A percentile compares a stretch with the other conserved stretches of the same genome.
These are phyloP conservation scores for Hephaestus fuliginosus DNA, from an alignment of 2,797 vertebrate species.

Conservation along the genomic window DNA sequence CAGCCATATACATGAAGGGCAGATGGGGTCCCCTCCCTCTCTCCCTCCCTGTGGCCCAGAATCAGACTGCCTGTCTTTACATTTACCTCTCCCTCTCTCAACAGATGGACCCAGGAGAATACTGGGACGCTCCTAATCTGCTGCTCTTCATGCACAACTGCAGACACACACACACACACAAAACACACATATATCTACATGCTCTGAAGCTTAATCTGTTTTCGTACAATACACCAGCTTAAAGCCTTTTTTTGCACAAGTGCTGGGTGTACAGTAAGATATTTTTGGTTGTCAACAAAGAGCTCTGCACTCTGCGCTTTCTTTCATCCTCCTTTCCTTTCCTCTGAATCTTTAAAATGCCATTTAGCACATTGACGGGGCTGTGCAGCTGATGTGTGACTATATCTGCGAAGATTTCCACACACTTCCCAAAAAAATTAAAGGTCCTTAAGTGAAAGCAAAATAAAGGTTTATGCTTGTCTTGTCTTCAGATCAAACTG, in stretches of 20 bases:
- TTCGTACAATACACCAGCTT: constrained; percentile 47
- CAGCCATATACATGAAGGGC: constrained; percentile 54
- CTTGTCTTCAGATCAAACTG: neutral
- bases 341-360: neutral
- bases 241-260: constrained; percentile 1
- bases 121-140: constrained; percentile 80
- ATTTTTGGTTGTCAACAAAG: constrained; percentile 44
- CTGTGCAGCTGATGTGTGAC: neutral
- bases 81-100: constrained; percentile 51
- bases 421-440: neutral
- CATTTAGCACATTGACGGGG: neutral
- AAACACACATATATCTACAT: constrained; percentile 46
- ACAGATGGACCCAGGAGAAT: constrained; percentile 83
- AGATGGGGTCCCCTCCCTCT: constrained; percentile 76
- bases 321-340: neutral
- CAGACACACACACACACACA: constrained; percentile 53
- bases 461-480: neutral
- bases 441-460: neutral
- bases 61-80: constrained; percentile 50
- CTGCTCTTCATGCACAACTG: constrained; percentile 63
- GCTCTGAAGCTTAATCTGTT: constrained; percentile 56
- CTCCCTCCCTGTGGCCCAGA: constrained; percentile 34
- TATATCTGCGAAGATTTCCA: neutral
- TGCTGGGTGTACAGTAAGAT: constrained; percentile 14
- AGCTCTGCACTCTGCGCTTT: constrained; percentile 5